Conservation (phyloP, 2,113 vertebrate species). For the Origma solitaria region DNA sequence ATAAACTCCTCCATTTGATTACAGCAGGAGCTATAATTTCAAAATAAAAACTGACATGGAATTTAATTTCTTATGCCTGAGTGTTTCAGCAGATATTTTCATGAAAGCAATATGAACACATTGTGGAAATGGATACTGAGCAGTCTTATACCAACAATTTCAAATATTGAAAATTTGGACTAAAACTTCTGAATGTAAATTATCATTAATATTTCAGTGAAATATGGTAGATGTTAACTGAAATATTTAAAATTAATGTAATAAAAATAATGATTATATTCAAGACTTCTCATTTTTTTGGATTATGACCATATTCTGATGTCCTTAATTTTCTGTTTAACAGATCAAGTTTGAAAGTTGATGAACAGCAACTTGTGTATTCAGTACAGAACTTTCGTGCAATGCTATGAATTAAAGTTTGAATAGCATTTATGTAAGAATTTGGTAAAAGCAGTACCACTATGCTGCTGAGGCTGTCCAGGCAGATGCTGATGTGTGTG, state of each 20-base stretch:
- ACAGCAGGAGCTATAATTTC: not conserved
- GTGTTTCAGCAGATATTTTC: not conserved
- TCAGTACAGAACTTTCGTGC: not conserved
- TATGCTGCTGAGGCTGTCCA: rapidly evolving
- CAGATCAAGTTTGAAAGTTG: not conserved
- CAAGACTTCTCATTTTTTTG: not conserved
- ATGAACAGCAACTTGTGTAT: not conserved
- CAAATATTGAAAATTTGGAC: not conserved
- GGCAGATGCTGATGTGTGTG: not conserved
- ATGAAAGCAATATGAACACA: not conserved
- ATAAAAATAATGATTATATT: not conserved
- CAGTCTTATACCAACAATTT: not conserved
- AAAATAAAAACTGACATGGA: not conserved
- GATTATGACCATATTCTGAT: not conserved
- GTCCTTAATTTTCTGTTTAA: not conserved
- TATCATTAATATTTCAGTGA: not conserved
- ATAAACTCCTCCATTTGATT: not conserved
- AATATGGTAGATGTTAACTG: not conserved
- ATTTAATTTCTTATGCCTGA: not conserved
- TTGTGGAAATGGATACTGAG: not conserved
- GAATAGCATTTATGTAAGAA: not conserved
- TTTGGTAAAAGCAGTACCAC: not conserved
- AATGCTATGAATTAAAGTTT: not conserved
- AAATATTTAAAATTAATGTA: not conserved
- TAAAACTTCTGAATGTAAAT: not conserved